These are phyloP conservation scores for Aphidius colemani DNA, from an alignment of 2,888 invertebrate species.

Conservation along the genomic window DNA sequence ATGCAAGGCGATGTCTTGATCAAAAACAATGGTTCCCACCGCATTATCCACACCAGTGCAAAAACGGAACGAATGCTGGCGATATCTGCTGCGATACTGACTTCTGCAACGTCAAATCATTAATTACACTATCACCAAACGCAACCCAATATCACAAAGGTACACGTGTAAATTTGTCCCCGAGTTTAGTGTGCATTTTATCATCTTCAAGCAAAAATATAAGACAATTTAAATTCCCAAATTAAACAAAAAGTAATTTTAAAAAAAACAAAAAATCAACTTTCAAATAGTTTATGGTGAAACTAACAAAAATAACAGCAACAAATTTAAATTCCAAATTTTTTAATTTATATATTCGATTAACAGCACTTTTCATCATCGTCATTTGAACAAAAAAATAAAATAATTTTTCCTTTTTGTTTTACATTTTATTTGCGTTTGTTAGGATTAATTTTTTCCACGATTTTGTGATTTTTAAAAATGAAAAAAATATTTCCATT, in stretches of 20 bases:
- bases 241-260: too few relatives aligned
- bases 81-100: slow-evolving; percentile 64
- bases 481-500: neutral
- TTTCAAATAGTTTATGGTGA: slow-evolving; percentile 15
- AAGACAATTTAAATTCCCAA: slow-evolving; percentile 7
- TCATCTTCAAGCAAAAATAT: slow-evolving; percentile 11
- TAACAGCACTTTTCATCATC: slow-evolving; percentile 22
- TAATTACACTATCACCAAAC: slow-evolving; percentile 56
- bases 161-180: slow-evolving; percentile 22
- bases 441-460: neutral
- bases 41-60: slow-evolving; percentile 65
- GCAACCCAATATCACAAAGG: slow-evolving; percentile 47
- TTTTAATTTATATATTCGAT: neutral
- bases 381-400: neutral
- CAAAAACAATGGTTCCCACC: slow-evolving; percentile 66
- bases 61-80: slow-evolving; percentile 54
- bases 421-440: neutral
- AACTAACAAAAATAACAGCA: neutral
- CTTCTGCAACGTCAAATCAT: slow-evolving; percentile 65
- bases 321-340: slow-evolving; percentile 1
- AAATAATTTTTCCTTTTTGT: slow-evolving; percentile 33
- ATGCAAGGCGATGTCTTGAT: slow-evolving; percentile 62
- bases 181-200: slow-evolving; percentile 14
- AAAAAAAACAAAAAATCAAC: slow-evolving; percentile 14
- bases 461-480: neutral